These are phyloP conservation scores for Cebuella pygmaea DNA, from an alignment of 2,797 vertebrate genomes.

Conservation along the genomic window DNA sequence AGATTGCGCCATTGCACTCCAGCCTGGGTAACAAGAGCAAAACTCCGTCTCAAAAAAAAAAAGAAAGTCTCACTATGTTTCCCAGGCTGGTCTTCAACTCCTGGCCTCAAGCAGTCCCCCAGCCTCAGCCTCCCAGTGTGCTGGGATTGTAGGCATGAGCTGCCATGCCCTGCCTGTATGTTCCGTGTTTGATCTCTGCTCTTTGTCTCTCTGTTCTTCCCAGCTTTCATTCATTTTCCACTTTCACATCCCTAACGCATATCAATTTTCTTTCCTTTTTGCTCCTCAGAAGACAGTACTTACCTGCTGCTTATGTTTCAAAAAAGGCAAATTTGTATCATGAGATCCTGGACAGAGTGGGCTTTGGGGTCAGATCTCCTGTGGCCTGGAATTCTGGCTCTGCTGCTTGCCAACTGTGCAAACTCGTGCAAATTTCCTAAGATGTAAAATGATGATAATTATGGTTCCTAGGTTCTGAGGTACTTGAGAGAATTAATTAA, in stretches of 20 bases:
- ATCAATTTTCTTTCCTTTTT: background rate
- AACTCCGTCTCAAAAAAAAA: too few species aligned
- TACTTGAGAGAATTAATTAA: slow-evolving; percentile 43
- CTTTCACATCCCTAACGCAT: background rate
- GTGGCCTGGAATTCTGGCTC: background rate
- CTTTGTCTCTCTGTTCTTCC: background rate
- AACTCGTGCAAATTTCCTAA: background rate
- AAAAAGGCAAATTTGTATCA: background rate
- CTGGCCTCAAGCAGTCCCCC: background rate
- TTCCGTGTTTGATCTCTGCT: background rate
- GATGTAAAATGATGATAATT: background rate
- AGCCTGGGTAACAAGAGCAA: too few species aligned
- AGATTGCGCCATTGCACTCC: too few species aligned
- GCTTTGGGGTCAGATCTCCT: background rate
- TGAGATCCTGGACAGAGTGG: background rate
- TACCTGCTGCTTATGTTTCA: background rate
- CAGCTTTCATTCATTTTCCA: background rate
- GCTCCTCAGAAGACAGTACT: background rate
- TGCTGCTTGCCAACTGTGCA: background rate
- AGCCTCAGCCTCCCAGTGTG: background rate
- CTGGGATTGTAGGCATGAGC: background rate
- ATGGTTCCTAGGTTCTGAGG: background rate
- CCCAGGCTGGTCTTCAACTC: background rate
- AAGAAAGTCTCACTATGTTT: background rate
- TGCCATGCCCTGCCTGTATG: background rate